Evolutionary conservation across 2,888 invertebrate genomes (phyloP).

Genomic region (Drosophila pseudotalamancana): DNA sequence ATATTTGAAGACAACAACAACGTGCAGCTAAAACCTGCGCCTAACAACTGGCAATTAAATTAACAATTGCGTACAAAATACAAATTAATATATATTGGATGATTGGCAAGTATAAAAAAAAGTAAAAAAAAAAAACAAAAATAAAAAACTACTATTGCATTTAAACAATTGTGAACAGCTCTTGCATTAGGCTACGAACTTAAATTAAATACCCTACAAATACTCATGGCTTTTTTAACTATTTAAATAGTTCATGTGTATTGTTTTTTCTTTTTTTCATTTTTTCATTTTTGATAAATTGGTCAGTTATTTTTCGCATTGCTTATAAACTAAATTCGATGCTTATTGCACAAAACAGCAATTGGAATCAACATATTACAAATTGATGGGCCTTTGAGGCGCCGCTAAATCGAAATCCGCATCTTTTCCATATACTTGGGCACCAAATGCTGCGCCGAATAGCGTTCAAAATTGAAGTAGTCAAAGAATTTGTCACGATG

Average conservation of each 20-base stretch:
- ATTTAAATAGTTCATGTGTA: conserved; percentile 4
- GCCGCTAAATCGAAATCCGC: conserved; percentile 61
- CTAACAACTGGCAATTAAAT: conserved; percentile 29
- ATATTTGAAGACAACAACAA: conserved; percentile 41
- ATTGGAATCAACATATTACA: conserved; percentile 27
- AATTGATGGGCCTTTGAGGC: conserved; percentile 9
- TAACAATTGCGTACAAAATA: conserved; percentile 18
- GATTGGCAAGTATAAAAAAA: background rate
- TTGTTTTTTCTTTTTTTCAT: no score
- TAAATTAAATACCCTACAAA: background rate
- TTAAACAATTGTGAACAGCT: background rate
- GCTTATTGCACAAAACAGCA: conserved; percentile 51
- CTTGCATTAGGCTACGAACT: conserved; percentile 11
- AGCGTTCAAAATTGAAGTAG: conserved; percentile 84
- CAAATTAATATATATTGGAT: background rate
- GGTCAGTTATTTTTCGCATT: conserved; percentile 36
- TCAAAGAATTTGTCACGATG: conserved; percentile 82
- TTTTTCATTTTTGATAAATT: conserved; percentile 40
- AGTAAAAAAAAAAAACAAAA: background rate
- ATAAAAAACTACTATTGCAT: no score
- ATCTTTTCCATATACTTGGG: conserved; percentile 83
- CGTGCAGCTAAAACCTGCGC: conserved; percentile 21
- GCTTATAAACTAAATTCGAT: conserved; percentile 68
- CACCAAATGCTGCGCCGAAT: conserved; percentile 83
- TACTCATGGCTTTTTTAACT: conserved; percentile 1